phyloP scores from a whole-genome alignment of 2,797 vertebrate species.

The Antennarius maculatus region DNA sequence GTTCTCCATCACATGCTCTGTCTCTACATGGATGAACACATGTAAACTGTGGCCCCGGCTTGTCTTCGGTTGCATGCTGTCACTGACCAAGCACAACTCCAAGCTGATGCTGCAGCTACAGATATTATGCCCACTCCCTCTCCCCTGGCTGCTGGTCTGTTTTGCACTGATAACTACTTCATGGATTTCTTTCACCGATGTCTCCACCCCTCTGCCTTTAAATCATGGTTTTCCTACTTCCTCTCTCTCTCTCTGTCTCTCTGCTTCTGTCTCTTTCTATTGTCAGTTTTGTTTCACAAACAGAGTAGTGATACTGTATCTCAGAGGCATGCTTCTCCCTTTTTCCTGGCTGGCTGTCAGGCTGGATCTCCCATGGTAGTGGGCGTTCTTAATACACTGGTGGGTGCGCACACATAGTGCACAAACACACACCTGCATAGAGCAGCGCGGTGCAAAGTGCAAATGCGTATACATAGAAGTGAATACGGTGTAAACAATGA shows the following conservation, averaged over 20 bases:
- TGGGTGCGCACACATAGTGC: slow-evolving; percentile 19
- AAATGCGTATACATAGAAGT: slow-evolving; percentile 9
- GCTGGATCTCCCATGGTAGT: slow-evolving; percentile 53
- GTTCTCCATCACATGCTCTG: slow-evolving; percentile 3
- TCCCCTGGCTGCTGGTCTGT: slow-evolving; percentile 53
- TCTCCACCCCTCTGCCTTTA: slow-evolving; percentile 42
- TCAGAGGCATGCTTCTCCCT: slow-evolving; percentile 52
- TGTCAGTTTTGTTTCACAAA: slow-evolving; percentile 72
- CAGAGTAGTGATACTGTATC: slow-evolving; percentile 60
- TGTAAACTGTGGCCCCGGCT: slow-evolving; percentile 17
- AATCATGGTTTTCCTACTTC: slow-evolving; percentile 35
- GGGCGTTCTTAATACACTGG: slow-evolving; percentile 27
- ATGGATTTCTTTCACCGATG: slow-evolving; percentile 48
- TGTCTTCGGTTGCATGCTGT: slow-evolving; percentile 7
- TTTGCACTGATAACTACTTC: slow-evolving; percentile 59
- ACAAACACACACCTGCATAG: slow-evolving; percentile 14
- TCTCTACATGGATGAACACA: slow-evolving; percentile 19
- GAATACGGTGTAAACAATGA: slow-evolving; percentile 20
- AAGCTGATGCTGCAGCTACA: slow-evolving; percentile 24
- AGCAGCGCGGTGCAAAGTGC: neutral
- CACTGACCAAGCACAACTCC: slow-evolving; percentile 13
- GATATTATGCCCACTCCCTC: slow-evolving; percentile 23
- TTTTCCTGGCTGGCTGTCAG: slow-evolving; percentile 58
- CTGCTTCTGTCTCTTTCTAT: slow-evolving; percentile 28
- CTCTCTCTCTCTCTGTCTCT: slow-evolving; percentile 1